Evolutionary conservation across 2,797 vertebrate species (phyloP), one percentile per base, ranked within the genome.

Genomic region (Lagorchestes hirsutus): DNA sequence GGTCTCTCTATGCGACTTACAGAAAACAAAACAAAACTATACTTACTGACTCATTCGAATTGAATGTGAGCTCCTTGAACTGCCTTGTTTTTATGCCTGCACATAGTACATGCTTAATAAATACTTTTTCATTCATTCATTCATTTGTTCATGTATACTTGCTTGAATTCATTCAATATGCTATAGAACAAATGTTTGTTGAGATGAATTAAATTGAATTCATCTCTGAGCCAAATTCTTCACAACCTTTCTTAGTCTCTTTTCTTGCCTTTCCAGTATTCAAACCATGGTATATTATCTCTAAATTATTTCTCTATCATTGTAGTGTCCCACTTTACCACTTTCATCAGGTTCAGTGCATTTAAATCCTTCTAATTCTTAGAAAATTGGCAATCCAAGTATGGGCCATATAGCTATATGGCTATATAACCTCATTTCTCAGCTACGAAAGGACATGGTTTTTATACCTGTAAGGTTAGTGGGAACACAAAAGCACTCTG

Each of bases 361-460:
- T 95, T 62, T 58, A 91, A 87, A 31, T 58, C 59, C 92, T 31
- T 94, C 3, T 11, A 50, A 82, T 57, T 22, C 93, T n/a, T 93
- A 92, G 93, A 94, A 94, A 93, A 59, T 29, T 93, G 58, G 93
- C 93, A n/a, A 67, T n/a, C 31, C 31, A 16, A n/a, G 57, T 22
- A 2, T 57, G 57, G 6, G 12, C 52, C 52, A 52, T 52, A 52
- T 52, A 52, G 52, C 58, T 94, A 96, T 91, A 54, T 55, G 54
- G 93, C 55, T 93, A 93, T 46, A 90, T 12, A 0, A 67, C 59
- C 67, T 82, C 40, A 82, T 24, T 24, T 40, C 67, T 82, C 67
- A 82, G n/a, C 18, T 46, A 87, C 46, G 22, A 46, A 82, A 82
- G 9, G 18, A 46, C 40, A 82, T 24, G 74, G 22, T 82, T 0